phyloP scores from a whole-genome alignment of 2,888 invertebrate genomes.

The Seira sanloemensis region DNA sequence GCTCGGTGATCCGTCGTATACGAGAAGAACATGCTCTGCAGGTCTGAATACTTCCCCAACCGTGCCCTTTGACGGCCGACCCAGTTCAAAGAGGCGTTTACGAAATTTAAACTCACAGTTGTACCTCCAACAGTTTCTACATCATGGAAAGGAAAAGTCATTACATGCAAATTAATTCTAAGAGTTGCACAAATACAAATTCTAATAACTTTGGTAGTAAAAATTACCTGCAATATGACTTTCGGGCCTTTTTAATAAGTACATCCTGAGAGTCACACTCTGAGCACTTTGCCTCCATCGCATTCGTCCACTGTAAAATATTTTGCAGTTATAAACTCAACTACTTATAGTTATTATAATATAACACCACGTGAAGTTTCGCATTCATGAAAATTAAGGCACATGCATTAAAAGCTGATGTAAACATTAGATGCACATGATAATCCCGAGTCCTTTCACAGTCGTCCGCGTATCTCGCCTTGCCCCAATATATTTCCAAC shows the following conservation, averaged over 20 bases:
- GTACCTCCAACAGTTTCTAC: slow-evolving; percentile 66
- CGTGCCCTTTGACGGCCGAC: slow-evolving; percentile 61
- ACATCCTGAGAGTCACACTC: slow-evolving; percentile 27
- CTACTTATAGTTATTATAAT: no score
- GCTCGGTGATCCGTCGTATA: slow-evolving; percentile 58
- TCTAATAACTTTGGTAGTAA: neutral
- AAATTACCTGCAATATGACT: slow-evolving; percentile 38
- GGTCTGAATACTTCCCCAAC: slow-evolving; percentile 50
- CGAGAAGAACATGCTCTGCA: slow-evolving; percentile 45
- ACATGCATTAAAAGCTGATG: no score
- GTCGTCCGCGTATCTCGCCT: no score
- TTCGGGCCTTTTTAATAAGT: slow-evolving; percentile 30
- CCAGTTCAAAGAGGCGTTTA: slow-evolving; percentile 67
- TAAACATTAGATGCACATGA: no score
- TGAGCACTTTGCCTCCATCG: no score
- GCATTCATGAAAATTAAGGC: no score
- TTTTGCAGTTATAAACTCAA: no score
- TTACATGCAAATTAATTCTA: neutral
- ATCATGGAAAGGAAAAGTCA: no score
- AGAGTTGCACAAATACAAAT: neutral
- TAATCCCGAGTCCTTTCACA: no score
- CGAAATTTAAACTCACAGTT: slow-evolving; percentile 65
- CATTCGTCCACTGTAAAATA: no score
- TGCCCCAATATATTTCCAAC: no score
- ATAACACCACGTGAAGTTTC: no score